A percentile compares a stretch with the other conserved stretches of the same genome.
phyloP scores from a whole-genome alignment of 2,113 vertebrate genomes.

The Otus sunia region DNA sequence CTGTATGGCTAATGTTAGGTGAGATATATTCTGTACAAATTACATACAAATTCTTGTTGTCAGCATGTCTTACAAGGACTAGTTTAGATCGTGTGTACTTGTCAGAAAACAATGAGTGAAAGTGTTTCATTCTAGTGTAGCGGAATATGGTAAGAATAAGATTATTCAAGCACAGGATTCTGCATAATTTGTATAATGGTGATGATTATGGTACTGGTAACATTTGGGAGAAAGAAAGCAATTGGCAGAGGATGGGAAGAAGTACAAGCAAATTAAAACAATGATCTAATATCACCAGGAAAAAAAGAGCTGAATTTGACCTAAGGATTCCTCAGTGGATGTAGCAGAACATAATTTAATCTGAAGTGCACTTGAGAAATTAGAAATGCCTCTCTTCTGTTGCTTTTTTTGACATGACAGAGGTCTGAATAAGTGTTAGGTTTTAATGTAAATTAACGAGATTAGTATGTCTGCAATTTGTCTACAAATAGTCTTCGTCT shows the following conservation, averaged over 20 bases:
- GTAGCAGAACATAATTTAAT: conserved; percentile 55
- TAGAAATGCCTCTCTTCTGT: conserved; percentile 47
- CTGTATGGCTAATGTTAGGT: not conserved
- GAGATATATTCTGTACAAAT: not conserved
- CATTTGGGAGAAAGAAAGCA: conserved; percentile 39
- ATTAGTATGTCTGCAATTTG: conserved; percentile 36
- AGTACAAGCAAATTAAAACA: conserved; percentile 29
- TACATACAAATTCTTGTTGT: not conserved
- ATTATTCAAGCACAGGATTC: conserved; percentile 20
- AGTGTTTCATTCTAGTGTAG: conserved; percentile 38
- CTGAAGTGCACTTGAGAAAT: conserved; percentile 65
- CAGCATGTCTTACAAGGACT: not conserved
- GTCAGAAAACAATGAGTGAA: not conserved
- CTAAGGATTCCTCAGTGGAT: conserved; percentile 42
- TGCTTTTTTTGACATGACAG: conserved; percentile 58
- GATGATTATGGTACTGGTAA: conserved; percentile 32
- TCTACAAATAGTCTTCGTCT: conserved; percentile 52
- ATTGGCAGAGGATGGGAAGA: not conserved
- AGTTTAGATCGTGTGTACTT: not conserved
- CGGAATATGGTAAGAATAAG: conserved; percentile 22
- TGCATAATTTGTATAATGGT: conserved; percentile 27
- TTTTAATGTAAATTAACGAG: conserved; percentile 69
- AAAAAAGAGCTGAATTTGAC: conserved; percentile 27
- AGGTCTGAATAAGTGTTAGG: conserved; percentile 53
- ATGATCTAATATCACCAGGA: conserved; percentile 7